Conservation (phyloP, 2,113 vertebrate species). For the Morone chrysops region DNA sequence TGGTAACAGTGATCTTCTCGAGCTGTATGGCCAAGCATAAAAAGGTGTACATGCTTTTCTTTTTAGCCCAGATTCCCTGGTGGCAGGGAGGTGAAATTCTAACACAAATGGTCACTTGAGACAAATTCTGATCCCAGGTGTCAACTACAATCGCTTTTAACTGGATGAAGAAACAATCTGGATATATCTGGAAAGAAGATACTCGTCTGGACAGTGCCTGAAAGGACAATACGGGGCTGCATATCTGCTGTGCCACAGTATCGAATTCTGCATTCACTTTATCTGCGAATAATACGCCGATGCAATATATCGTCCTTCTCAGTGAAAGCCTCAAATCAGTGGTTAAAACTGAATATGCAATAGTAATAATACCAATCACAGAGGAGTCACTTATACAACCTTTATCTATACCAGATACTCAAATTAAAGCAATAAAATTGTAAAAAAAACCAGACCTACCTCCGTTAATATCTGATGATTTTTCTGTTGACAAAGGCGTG, state of each 20-base stretch:
- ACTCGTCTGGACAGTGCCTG: background rate
- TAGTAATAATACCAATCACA: background rate
- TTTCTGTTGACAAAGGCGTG: conserved; percentile 67
- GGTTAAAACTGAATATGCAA: background rate
- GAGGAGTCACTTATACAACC: background rate
- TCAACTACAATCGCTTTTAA: conserved; percentile 18
- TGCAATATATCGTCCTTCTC: background rate
- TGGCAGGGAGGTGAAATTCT: conserved; percentile 1
- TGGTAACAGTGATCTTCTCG: background rate
- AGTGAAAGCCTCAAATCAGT: conserved; percentile 6
- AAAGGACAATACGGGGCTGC: background rate
- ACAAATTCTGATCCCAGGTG: background rate
- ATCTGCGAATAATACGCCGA: conserved; percentile 7
- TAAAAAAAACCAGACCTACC: conserved; percentile 63
- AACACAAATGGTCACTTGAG: background rate
- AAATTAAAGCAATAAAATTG: background rate
- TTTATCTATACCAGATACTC: background rate
- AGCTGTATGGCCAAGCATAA: background rate
- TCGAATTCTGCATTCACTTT: conserved; percentile 30
- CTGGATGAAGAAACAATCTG: background rate
- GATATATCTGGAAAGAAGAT: conserved; percentile 35
- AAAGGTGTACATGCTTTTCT: background rate
- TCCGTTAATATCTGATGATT: conserved; percentile 36
- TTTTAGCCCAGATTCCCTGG: conserved; percentile 4
- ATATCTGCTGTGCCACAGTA: conserved; percentile 12